Conservation (phyloP, 2,797 vertebrate genomes). For the Carduelis carduelis region DNA sequence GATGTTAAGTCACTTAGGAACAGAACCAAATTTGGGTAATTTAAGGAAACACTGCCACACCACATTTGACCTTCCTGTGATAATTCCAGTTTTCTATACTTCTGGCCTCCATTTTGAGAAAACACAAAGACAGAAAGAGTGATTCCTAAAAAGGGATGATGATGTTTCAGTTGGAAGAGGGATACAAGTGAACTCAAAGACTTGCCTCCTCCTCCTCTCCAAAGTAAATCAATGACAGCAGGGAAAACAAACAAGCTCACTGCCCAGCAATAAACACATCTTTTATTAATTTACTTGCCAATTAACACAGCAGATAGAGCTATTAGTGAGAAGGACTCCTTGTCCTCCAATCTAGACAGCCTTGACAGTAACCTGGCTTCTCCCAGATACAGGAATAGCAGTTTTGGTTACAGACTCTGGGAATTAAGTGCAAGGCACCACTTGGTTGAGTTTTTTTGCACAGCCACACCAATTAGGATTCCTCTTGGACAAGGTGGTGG, state of each 20-base stretch:
- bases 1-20: not conserved
- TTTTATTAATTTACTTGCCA: conserved; percentile 38
- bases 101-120: not conserved
- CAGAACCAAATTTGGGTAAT: not conserved
- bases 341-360: not conserved
- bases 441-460: not conserved
- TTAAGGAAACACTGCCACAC: not conserved
- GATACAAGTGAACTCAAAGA: not conserved
- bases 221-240: not conserved
- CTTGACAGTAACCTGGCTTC: not conserved
- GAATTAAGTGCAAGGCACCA: not conserved
- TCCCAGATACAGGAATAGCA: not conserved
- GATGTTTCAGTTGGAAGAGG: not conserved
- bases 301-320: conserved; percentile 21
- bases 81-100: not conserved
- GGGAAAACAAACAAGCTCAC: conserved; percentile 40
- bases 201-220: not conserved
- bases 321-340: not conserved
- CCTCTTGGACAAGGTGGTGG: not conserved
- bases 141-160: not conserved
- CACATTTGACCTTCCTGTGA: not conserved
- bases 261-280: conserved; percentile 2
- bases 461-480: not conserved
- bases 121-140: not conserved
- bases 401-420: not conserved